Percentiles rank a stretch among this genome's conserved stretches.
Evolutionary conservation across 1,140 invertebrate species (phyloP).

Genomic region (Lepidurus apus): DNA sequence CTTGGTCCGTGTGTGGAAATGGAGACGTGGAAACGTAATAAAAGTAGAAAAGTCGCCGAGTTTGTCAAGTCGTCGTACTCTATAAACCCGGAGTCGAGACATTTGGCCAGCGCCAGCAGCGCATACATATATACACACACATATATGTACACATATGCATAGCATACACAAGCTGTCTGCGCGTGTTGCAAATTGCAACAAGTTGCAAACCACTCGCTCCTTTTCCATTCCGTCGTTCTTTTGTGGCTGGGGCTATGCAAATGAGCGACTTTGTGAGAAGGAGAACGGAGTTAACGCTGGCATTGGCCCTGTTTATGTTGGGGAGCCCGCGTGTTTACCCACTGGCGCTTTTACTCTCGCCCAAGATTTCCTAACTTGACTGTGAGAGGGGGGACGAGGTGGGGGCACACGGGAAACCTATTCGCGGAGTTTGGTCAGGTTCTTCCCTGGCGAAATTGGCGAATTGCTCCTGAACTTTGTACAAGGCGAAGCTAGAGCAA

Average conservation of each 20-base stretch:
- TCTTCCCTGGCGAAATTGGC: conserved; percentile 8
- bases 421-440: conserved; percentile 17
- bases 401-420: neutral
- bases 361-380: neutral
- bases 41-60: conserved; percentile 7
- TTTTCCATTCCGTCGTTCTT: conserved; percentile 16
- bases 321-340: conserved; percentile 2
- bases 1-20: neutral
- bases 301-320: conserved; percentile 13
- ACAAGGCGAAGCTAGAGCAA: neutral
- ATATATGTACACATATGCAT: too few relatives aligned
- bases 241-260: neutral
- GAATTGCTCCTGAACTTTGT: conserved; percentile 15
- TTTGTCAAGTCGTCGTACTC: conserved; percentile 8
- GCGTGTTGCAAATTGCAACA: conserved; percentile 3
- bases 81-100: neutral
- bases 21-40: neutral
- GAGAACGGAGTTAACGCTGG: neutral
- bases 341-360: neutral
- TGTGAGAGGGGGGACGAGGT: neutral
- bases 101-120: neutral
- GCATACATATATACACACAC: neutral
- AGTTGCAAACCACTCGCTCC: neutral
- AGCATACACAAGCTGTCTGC: neutral
- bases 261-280: neutral